phyloP scores from a whole-genome alignment of 1,140 invertebrate genomes.

The Ctenoplectra terminalis region DNA sequence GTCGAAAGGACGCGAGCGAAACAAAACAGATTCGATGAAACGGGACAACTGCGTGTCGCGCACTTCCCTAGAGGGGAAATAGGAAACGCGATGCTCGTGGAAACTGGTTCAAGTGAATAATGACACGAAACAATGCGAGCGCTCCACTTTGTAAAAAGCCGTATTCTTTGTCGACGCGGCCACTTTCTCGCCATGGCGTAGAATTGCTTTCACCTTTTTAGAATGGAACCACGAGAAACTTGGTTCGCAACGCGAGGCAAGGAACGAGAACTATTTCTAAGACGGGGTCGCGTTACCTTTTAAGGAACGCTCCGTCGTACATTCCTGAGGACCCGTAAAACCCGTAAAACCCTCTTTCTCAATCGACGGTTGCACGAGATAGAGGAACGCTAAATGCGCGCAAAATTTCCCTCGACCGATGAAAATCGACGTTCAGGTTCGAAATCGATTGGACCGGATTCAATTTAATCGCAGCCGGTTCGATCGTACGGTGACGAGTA shows the following conservation, averaged over 20 bases:
- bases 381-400: neutral
- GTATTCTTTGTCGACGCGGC: conserved; percentile 65
- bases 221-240: neutral
- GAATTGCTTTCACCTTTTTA: conserved; percentile 41
- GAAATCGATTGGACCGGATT: conserved; percentile 17
- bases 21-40: neutral
- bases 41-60: neutral
- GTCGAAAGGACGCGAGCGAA: neutral
- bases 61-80: too few relatives aligned
- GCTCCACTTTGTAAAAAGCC: conserved; percentile 35
- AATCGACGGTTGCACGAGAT: neutral
- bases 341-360: too few relatives aligned
- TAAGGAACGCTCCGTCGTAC: too few relatives aligned
- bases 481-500: neutral
- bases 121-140: conserved; percentile 66
- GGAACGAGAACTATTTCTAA: neutral
- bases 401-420: neutral
- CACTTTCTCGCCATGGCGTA: neutral
- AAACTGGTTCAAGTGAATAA: conserved; percentile 74
- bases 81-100: conserved; percentile 49
- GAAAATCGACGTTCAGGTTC: neutral
- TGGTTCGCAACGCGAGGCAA: neutral
- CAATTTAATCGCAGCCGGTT: neutral
- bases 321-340: too few relatives aligned
- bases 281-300: neutral